phyloP scores from a whole-genome alignment of 2,113 vertebrate genomes.

The Tetrao urogallus region DNA sequence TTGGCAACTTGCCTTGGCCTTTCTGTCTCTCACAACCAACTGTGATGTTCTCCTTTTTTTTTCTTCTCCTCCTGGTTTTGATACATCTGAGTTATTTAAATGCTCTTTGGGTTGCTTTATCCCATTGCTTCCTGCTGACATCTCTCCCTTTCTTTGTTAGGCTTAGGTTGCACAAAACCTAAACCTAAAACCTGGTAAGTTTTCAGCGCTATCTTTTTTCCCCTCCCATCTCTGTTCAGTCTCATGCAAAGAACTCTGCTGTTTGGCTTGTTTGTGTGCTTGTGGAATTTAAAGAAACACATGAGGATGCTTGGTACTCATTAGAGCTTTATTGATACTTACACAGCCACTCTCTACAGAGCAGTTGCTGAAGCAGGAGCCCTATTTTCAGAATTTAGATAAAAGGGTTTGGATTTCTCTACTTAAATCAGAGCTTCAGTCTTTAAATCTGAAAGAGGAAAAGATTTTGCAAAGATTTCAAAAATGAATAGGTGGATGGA shows the following conservation, averaged over 20 bases:
- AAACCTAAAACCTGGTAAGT: background rate
- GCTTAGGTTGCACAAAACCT: slow-evolving; percentile 5
- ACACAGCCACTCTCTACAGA: background rate
- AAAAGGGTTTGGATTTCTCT: background rate
- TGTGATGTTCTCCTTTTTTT: background rate
- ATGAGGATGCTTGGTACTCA: background rate
- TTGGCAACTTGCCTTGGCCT: background rate
- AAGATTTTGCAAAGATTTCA: background rate
- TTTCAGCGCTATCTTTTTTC: background rate
- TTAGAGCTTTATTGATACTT: background rate
- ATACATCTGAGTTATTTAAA: background rate
- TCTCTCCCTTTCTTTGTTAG: slow-evolving; percentile 38
- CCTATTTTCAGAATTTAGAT: background rate
- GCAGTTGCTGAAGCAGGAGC: background rate
- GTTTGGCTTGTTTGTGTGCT: background rate
- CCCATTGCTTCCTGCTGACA: slow-evolving; percentile 7
- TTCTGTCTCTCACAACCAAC: background rate
- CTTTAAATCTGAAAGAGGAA: background rate
- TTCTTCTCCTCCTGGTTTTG: background rate
- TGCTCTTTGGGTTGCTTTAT: background rate
- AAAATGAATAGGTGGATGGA: background rate
- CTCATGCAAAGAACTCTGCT: background rate
- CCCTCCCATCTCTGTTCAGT: background rate
- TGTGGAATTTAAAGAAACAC: background rate
- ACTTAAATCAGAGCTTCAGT: background rate